phyloP scores from a whole-genome alignment of 1,140 invertebrate species.

The Yoshiicerus persimilis region DNA sequence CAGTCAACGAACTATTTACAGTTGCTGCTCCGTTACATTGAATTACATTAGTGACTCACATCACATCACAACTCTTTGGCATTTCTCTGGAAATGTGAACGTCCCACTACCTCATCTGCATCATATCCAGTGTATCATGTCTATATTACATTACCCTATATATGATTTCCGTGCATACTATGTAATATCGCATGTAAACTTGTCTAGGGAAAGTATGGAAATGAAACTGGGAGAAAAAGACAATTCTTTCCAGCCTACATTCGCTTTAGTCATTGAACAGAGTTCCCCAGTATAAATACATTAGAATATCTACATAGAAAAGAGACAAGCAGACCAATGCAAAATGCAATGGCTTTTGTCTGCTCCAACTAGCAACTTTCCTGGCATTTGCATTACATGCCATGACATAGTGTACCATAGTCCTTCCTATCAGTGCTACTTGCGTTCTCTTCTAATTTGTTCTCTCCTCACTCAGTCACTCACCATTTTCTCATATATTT shows the following conservation, averaged over 20 bases:
- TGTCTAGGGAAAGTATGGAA: background rate
- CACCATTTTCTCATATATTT: background rate
- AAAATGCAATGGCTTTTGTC: background rate
- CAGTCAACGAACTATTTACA: background rate
- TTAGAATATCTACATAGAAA: background rate
- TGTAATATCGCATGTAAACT: background rate
- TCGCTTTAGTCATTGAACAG: background rate
- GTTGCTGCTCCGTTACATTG: background rate
- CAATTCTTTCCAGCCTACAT: background rate
- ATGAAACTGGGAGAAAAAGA: background rate
- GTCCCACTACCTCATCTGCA: background rate
- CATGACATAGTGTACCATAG: background rate
- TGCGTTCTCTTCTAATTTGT: background rate
- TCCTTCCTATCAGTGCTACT: background rate
- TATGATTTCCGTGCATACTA: background rate
- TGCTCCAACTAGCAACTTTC: background rate
- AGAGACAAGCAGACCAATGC: background rate
- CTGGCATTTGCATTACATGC: background rate
- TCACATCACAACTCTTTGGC: background rate
- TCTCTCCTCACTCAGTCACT: background rate
- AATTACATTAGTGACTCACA: background rate
- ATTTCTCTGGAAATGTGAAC: background rate
- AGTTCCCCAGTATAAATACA: background rate
- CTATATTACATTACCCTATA: background rate
- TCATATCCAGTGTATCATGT: background rate